phyloP scores from a whole-genome alignment of 2,113 vertebrate species.

The Columba janthina region DNA sequence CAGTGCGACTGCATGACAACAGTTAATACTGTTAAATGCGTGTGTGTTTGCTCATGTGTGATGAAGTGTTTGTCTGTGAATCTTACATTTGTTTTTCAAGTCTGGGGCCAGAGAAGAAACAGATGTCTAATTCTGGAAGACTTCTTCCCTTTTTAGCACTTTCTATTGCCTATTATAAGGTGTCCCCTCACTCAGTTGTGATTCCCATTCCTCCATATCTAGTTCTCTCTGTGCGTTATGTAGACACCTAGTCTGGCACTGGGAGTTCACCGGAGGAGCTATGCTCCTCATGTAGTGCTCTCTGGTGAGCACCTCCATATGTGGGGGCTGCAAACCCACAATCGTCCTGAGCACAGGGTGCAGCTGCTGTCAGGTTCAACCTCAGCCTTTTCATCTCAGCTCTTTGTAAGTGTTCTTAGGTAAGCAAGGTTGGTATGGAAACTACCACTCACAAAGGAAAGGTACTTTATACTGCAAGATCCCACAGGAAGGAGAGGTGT shows the following conservation, averaged over 20 bases:
- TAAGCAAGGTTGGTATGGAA: conserved; percentile 18
- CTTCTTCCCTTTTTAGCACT: background rate
- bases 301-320: background rate
- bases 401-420: background rate
- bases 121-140: conserved; percentile 27
- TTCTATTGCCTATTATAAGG: background rate
- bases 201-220: background rate
- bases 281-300: background rate
- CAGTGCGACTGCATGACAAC: background rate
- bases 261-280: background rate
- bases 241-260: background rate
- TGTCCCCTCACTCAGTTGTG: background rate
- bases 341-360: rapidly evolving
- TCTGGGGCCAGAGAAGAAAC: conserved; percentile 24
- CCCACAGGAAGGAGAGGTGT: background rate
- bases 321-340: background rate
- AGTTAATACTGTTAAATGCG: background rate
- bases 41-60: background rate
- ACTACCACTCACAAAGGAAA: background rate
- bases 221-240: background rate
- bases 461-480: background rate
- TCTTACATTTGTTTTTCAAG: background rate
- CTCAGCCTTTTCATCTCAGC: background rate
- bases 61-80: conserved; percentile 21
- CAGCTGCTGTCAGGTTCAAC: background rate